Base-by-base conservation (phyloP, 2,797 vertebrate genomes). In the Scleropages formosus region DNA sequence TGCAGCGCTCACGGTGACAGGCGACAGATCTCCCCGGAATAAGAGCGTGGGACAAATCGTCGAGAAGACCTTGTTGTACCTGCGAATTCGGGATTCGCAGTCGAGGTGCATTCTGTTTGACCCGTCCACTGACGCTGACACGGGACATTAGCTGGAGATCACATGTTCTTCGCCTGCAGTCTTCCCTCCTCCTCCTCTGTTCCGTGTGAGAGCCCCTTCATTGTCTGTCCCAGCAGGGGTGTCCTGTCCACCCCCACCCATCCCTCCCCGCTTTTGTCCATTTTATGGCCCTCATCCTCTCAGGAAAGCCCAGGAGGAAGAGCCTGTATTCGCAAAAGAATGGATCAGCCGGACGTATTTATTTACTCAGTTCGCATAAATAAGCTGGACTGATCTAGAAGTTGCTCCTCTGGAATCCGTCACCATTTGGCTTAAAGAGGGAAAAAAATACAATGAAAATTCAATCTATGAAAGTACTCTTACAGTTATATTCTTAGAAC, bases 31-130 rank as follows among this genome's bases (percentile, higher is more conserved):
- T 69, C 66, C 68, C 56, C 58, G 68, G 68, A 71, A 71, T 31
- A 31, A 27, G 58, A 13, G 68, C 27, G 22, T 56, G 13, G 77
- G 69, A 67, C 20, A 20, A 69, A 72, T 49, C n/a, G 31, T 75
- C n/a, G 68, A 70, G 69, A 68, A 71, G 68, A 53, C 73, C 70
- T 73, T 78, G 77, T 78, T 78, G 75, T 74, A 71, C 22, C 68
- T 47, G 9, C 1, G 49, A 71, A 49, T 68, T 49, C 20, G 20
- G 47, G 66, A 68, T 68, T 31, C 8, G 47, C 44, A 66, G 10
- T 64, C 39, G 31, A 39, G 6, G 31, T 39, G 6, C 39, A 31
- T 39, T 39, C 31, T 31, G 2, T 39, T 39, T 2, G 72, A 73
- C 61, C 63, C 74, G 56, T 61, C 31, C 16, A 56, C 66, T 66